These are phyloP conservation scores for Antheraea mylitta DNA, from an alignment of 1,140 invertebrate genomes.

Conservation along the genomic window DNA sequence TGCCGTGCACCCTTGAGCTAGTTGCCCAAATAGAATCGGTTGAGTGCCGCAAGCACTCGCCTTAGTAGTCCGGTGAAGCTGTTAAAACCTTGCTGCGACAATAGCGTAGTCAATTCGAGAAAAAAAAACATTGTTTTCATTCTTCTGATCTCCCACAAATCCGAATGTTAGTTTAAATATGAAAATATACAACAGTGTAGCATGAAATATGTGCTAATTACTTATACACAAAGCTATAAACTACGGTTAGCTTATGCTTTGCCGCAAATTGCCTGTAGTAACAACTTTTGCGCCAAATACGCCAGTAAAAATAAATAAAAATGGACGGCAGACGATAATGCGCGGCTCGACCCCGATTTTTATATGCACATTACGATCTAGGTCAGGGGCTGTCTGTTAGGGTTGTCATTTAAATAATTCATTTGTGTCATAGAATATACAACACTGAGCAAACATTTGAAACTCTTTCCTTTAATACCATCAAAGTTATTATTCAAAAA, in stretches of 20 bases:
- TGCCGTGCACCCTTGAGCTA: too few relatives aligned
- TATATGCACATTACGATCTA: conserved; percentile 27
- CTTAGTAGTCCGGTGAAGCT: too few relatives aligned
- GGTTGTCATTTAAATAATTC: conserved; percentile 7
- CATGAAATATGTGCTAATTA: conserved; percentile 6
- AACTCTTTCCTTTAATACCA: neutral
- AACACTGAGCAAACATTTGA: neutral
- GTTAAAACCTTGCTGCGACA: too few relatives aligned
- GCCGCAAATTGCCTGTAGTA: conserved; percentile 16
- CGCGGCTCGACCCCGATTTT: conserved; percentile 22
- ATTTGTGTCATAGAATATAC: neutral
- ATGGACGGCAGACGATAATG: conserved; percentile 20
- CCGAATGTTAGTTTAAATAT: neutral
- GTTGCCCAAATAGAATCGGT: too few relatives aligned
- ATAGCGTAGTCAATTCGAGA: too few relatives aligned
- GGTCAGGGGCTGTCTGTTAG: conserved; percentile 27
- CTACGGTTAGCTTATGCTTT: neutral
- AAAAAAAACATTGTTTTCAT: neutral
- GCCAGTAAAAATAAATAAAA: conserved; percentile 23
- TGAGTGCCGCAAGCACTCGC: too few relatives aligned
- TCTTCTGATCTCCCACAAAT: neutral
- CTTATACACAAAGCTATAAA: conserved; percentile 2
- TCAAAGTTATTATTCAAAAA: neutral
- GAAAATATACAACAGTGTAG: neutral
- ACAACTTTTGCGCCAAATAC: conserved; percentile 21